These are phyloP conservation scores for Caerostris extrusa DNA, from an alignment of 1,140 invertebrate species.

Conservation along the genomic window DNA sequence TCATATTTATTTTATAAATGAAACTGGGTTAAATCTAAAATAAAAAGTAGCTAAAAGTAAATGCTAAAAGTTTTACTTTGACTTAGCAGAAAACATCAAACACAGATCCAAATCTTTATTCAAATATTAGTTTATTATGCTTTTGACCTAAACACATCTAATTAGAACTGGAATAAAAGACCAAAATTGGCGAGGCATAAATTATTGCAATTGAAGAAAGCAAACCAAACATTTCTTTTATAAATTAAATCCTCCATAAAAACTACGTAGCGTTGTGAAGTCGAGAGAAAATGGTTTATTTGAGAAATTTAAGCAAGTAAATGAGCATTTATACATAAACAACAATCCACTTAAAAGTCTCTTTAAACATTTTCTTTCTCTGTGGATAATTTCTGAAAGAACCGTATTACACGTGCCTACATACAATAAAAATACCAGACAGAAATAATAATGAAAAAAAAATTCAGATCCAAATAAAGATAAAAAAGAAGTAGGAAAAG, in stretches of 20 bases:
- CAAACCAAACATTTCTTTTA: not conserved
- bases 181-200: not conserved
- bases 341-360: not conserved
- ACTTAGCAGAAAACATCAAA: no score
- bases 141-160: not conserved
- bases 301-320: slow-evolving; percentile 5
- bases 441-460: no score
- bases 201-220: not conserved
- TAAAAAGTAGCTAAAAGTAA: no score
- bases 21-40: no score
- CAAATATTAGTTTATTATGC: no score
- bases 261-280: not conserved
- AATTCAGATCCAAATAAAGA: not conserved
- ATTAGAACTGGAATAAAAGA: not conserved
- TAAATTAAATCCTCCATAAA: not conserved
- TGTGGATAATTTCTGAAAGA: not conserved
- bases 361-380: not conserved
- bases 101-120: no score
- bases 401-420: not conserved
- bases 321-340: slow-evolving; percentile 11
- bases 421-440: not conserved
- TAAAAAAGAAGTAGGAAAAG: not conserved
- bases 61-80: no score
- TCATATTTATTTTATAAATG: no score
- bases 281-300: not conserved